Evolutionary conservation across 2,888 invertebrate species (phyloP).

Genomic region (Stomorhina lunata): DNA sequence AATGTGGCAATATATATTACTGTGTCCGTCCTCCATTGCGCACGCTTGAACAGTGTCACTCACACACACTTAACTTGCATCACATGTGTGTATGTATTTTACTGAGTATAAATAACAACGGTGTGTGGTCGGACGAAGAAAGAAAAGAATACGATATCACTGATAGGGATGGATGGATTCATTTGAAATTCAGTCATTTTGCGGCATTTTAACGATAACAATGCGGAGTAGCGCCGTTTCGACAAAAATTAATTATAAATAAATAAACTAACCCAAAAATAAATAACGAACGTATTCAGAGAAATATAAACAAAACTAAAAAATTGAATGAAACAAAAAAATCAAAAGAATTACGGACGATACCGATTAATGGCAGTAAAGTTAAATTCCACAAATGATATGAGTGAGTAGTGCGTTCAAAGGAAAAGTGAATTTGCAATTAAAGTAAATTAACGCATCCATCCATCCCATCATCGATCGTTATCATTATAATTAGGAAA

Average conservation of each 20-base stretch:
- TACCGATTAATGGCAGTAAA: too few species aligned
- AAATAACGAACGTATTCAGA: constrained; percentile 41
- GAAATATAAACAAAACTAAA: constrained; percentile 20
- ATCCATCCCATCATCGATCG: too few species aligned
- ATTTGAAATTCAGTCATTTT: constrained; percentile 57
- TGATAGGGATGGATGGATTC: too few species aligned
- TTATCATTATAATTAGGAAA: background rate
- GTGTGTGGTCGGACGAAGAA: constrained; percentile 20
- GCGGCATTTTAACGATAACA: constrained; percentile 48
- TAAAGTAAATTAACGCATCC: constrained; percentile 24
- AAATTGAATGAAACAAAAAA: background rate
- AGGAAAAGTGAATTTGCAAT: constrained; percentile 6
- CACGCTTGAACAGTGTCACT: constrained; percentile 23
- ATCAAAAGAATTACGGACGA: too few species aligned
- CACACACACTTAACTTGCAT: too few species aligned
- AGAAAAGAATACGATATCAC: constrained; percentile 15
- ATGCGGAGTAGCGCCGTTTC: background rate
- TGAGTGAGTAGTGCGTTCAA: background rate
- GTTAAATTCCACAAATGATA: too few species aligned
- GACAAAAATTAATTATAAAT: background rate
- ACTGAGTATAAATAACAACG: too few species aligned
- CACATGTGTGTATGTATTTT: constrained; percentile 15
- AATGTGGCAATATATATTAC: too few species aligned
- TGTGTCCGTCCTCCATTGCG: constrained; percentile 8
- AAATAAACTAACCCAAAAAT: constrained; percentile 10